Evolutionary conservation across 2,797 vertebrate genomes (phyloP).

Genomic region (Tadarida brasiliensis): DNA sequence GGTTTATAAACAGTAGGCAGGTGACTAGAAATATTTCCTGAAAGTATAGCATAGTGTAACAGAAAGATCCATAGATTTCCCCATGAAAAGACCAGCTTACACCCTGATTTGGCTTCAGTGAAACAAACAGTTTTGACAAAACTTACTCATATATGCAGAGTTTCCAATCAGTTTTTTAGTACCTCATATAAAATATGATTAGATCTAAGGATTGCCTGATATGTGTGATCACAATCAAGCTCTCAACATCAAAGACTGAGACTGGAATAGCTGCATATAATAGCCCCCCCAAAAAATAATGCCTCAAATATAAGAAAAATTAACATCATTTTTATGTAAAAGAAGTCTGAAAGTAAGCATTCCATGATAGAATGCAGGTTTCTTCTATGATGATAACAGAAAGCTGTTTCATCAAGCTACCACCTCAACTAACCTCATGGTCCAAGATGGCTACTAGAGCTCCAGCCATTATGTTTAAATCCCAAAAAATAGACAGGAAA

Average conservation of each 20-base stretch:
- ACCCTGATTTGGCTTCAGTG: neutral
- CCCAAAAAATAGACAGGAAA: neutral
- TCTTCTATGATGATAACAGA: neutral
- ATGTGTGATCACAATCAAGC: neutral
- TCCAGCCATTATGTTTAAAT: neutral
- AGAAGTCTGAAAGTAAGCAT: neutral
- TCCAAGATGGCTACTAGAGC: neutral
- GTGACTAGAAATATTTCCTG: neutral
- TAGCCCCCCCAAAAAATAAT: neutral
- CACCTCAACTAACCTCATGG: neutral
- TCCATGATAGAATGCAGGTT: neutral
- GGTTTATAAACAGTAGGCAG: neutral
- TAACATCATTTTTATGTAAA: neutral
- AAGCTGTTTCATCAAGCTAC: neutral
- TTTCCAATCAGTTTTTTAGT: constrained; percentile 4
- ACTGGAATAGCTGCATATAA: neutral
- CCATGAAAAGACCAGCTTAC: neutral
- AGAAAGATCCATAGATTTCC: neutral
- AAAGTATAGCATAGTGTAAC: neutral
- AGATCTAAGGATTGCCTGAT: neutral
- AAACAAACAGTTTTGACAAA: neutral
- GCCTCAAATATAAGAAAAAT: neutral
- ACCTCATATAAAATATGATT: neutral
- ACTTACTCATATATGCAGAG: neutral
- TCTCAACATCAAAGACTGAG: neutral